phyloP scores from a whole-genome alignment of 1,140 invertebrate genomes.

The Musca domestica region DNA sequence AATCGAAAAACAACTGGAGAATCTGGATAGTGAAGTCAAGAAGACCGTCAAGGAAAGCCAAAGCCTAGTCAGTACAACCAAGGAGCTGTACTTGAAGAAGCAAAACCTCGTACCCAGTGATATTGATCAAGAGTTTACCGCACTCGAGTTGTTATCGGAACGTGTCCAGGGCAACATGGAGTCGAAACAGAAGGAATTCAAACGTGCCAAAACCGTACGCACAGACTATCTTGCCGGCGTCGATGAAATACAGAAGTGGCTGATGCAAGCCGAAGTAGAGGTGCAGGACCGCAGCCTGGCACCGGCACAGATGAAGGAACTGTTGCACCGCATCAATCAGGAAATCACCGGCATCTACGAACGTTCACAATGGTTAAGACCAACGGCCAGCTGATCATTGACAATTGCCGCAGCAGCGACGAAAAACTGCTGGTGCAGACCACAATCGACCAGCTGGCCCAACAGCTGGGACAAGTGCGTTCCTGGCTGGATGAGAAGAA shows the following conservation, averaged over 20 bases:
- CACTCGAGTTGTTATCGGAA: conserved; percentile 77
- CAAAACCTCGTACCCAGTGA: conserved; percentile 71
- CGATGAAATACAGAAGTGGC: conserved; percentile 78
- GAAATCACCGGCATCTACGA: conserved; percentile 72
- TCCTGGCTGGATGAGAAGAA: conserved; percentile 77
- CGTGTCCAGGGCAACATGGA: conserved; percentile 75
- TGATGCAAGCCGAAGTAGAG: conserved; percentile 76
- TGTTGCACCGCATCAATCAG: conserved; percentile 71
- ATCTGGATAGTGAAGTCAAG: conserved; percentile 57
- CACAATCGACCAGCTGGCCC: conserved; percentile 72
- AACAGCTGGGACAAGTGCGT: conserved; percentile 74
- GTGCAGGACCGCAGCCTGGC: conserved; percentile 77
- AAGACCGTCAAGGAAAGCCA: conserved; percentile 60
- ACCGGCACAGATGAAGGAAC: conserved; percentile 73
- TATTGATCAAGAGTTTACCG: conserved; percentile 71
- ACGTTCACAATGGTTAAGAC: conserved; percentile 73
- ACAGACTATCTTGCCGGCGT: conserved; percentile 77
- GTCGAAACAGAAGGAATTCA: conserved; percentile 81
- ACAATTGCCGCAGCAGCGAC: conserved; percentile 72
- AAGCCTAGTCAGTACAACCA: conserved; percentile 63
- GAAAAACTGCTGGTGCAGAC: conserved; percentile 75
- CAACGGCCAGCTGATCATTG: conserved; percentile 74
- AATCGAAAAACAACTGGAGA: conserved; percentile 58
- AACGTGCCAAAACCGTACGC: conserved; percentile 76
- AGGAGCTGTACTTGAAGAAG: conserved; percentile 67